Evolutionary conservation across 2,113 vertebrate genomes (phyloP).

Genomic region (Hipposideros armiger): DNA sequence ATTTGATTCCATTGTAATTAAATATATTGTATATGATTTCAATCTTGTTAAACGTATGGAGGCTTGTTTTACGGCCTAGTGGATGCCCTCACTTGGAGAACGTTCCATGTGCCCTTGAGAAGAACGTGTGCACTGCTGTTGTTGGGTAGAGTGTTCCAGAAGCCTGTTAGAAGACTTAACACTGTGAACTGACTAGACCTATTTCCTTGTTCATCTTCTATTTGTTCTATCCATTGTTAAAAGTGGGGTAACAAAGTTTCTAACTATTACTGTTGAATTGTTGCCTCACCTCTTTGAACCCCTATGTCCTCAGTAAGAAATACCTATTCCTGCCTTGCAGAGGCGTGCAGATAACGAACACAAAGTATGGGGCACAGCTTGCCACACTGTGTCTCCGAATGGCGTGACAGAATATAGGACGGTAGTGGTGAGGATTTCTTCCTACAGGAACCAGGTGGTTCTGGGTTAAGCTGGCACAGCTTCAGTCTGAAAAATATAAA

Average conservation of each 20-base stretch:
- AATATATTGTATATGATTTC: not conserved
- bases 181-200: too few species aligned
- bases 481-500: conserved; percentile 3
- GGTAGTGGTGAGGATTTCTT: not conserved
- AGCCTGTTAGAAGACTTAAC: not conserved
- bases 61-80: not conserved
- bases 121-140: not conserved
- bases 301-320: conserved; percentile 19
- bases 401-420: rapidly evolving
- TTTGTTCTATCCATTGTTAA: not conserved
- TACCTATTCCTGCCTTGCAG: not conserved
- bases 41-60: not conserved
- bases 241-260: not conserved
- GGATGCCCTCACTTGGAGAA: not conserved
- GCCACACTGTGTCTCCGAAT: not conserved
- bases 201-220: not conserved
- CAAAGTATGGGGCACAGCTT: not conserved
- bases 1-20: not conserved
- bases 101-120: not conserved
- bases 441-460: not conserved
- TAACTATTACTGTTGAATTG: not conserved
- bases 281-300: not conserved
- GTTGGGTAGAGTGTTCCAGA: not conserved
- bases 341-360: not conserved
- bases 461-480: not conserved